Base-by-base conservation (phyloP, 2,113 vertebrate genomes). In the Cairina moschata region DNA sequence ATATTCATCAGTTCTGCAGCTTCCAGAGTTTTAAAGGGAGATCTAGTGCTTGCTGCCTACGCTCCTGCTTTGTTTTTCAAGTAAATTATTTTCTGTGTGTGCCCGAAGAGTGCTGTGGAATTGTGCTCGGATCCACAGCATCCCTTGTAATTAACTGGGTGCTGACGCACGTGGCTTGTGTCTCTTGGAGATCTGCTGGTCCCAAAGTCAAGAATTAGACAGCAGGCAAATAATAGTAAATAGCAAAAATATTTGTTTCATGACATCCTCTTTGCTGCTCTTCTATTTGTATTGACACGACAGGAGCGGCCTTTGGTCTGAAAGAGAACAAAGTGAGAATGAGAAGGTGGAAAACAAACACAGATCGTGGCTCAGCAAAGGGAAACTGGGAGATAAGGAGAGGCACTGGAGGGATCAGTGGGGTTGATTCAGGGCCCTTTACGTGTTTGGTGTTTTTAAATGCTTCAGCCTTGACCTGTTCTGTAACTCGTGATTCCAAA, bases 151-250 rank as follows among this genome's bases (percentile, higher is more conserved):
- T 13, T 58, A 29, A 1, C 29, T 0, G 16, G 12, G 58, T 8
- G 4, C 62, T 56, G 26, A 0, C 0, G 1, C 0, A 2, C 2
- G 0, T 46, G 44, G 28, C n/a, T 38, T 3, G 3, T 8, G 13
- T 36, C 67, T 60, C 8, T 2, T 0, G 3, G 60, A 21, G 50
- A 13, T 21, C 56, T 17, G 25, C 69, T 42, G 52, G 38, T n/a
- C 18, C 31, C 44, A 4, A 2, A 8, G 3, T 14, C 56, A 13
- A 18, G 71, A 71, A 6, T 40, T 9, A 14, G 25, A 9, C 1
- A 8, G 29, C 7, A 5, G 59, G n/a, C 1, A 2, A 20, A 40
- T 21, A 21, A 13, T 15, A 21, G 25, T 7, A 38, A 38, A 12
- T 26, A 82, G 21, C 36, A 46, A 22, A 32, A 44, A 10, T 31